phyloP scores from a whole-genome alignment of 2,888 invertebrate species.

The Idaea straminata region DNA sequence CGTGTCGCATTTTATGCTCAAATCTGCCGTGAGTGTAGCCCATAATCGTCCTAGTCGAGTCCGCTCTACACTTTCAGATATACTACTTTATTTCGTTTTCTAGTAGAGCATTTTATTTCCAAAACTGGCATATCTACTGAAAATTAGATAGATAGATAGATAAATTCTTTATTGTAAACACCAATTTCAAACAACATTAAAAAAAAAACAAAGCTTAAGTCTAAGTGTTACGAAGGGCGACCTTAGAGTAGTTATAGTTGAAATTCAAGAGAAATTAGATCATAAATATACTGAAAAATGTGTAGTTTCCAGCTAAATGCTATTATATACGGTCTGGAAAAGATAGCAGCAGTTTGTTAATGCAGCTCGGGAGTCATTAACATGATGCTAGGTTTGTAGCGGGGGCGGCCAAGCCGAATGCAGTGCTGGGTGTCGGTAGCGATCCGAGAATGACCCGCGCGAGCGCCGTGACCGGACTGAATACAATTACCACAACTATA shows the following conservation, averaged over 20 bases:
- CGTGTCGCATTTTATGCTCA: background rate
- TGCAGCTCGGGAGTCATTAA: constrained; percentile 41
- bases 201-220: too few relatives aligned
- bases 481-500: constrained; percentile 51
- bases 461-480: constrained; percentile 41
- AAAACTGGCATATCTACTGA: too few relatives aligned
- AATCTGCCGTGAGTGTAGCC: constrained; percentile 4
- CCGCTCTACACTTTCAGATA: background rate
- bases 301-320: background rate
- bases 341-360: constrained; percentile 39
- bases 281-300: background rate
- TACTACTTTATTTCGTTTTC: background rate
- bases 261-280: background rate
- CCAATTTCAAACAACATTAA: too few relatives aligned
- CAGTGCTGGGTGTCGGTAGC: constrained; percentile 33
- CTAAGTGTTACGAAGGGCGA: too few relatives aligned
- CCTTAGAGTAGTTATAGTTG: too few relatives aligned
- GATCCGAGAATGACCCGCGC: constrained; percentile 41
- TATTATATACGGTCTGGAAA: constrained; percentile 26
- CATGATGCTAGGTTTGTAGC: constrained; percentile 26
- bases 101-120: background rate
- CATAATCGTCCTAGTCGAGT: constrained; percentile 9
- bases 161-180: too few relatives aligned
- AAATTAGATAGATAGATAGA: too few relatives aligned
- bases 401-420: constrained; percentile 11